These are phyloP conservation scores for Serranus cabrilla DNA, from an alignment of 2,797 vertebrate species.

Conservation along the genomic window DNA sequence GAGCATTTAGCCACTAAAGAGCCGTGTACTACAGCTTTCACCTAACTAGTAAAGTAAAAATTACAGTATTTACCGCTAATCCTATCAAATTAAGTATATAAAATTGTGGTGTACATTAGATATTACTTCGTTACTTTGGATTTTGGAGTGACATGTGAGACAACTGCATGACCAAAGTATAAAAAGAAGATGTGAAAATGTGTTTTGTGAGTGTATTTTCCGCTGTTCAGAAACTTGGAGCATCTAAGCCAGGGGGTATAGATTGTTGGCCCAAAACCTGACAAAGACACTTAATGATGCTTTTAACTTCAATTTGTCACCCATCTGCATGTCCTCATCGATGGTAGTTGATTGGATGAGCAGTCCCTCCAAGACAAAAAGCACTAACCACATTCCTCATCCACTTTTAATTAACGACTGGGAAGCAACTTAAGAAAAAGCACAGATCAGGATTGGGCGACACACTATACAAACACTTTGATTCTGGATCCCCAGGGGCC, in stretches of 20 bases:
- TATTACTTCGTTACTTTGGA: background rate
- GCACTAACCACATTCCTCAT: constrained; percentile 12
- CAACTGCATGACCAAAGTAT: constrained; percentile 13
- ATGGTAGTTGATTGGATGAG: constrained; percentile 10
- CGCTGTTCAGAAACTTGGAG: background rate
- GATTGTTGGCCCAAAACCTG: constrained; percentile 7
- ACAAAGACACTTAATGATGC: background rate
- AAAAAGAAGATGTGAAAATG: background rate
- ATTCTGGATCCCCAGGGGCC: constrained; percentile 16
- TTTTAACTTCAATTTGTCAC: constrained; percentile 9
- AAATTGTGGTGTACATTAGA: background rate
- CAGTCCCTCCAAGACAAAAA: background rate
- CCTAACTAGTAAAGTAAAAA: background rate
- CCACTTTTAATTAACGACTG: constrained; percentile 19
- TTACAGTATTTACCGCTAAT: background rate
- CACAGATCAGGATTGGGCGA: constrained; percentile 18
- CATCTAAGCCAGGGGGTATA: background rate
- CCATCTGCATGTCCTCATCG: constrained; percentile 6
- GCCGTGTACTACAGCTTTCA: background rate
- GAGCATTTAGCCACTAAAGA: background rate
- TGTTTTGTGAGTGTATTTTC: background rate
- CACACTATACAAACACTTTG: constrained; percentile 41
- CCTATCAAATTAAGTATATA: background rate
- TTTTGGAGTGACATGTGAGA: constrained; percentile 8
- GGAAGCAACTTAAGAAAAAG: constrained; percentile 14